Evolutionary conservation across 2,113 vertebrate species (phyloP).

Genomic region (Marmota flaviventris): DNA sequence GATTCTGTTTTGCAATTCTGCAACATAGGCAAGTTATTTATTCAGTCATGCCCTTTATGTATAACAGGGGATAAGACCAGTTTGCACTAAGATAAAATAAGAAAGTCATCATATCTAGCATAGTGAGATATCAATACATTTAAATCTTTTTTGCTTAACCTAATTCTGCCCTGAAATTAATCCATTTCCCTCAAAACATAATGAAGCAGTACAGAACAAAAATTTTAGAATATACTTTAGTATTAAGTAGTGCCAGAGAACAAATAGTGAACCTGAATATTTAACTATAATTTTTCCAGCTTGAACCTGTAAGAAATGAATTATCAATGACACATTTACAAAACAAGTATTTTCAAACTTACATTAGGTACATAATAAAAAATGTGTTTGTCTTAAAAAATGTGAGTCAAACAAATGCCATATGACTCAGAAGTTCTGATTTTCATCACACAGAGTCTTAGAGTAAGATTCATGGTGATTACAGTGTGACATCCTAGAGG

Average conservation of each 20-base stretch:
- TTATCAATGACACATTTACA: constrained; percentile 18
- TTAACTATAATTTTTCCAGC: constrained; percentile 6
- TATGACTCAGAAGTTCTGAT: constrained; percentile 43
- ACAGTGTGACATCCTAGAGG: constrained; percentile 7
- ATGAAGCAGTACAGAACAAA: not conserved
- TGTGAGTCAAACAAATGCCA: constrained; percentile 3
- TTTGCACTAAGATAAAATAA: constrained; percentile 19
- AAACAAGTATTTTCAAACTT: constrained; percentile 41
- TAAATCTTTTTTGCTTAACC: not conserved
- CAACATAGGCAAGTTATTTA: not conserved
- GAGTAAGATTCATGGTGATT: not conserved
- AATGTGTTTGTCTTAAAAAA: constrained; percentile 28
- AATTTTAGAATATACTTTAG: not conserved
- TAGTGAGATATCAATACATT: not conserved
- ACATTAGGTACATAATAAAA: not conserved
- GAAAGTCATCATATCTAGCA: not conserved
- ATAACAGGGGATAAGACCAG: not conserved
- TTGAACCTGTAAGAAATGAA: constrained; percentile 13
- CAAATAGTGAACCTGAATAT: not conserved
- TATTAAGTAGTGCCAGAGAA: not conserved
- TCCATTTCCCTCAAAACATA: not conserved
- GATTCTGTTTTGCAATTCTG: not conserved
- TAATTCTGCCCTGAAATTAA: not conserved
- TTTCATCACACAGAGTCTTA: not conserved
- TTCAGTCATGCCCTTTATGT: not conserved